Conservation (phyloP, 2,113 vertebrate genomes). For the Ginglymostoma cirratum region DNA sequence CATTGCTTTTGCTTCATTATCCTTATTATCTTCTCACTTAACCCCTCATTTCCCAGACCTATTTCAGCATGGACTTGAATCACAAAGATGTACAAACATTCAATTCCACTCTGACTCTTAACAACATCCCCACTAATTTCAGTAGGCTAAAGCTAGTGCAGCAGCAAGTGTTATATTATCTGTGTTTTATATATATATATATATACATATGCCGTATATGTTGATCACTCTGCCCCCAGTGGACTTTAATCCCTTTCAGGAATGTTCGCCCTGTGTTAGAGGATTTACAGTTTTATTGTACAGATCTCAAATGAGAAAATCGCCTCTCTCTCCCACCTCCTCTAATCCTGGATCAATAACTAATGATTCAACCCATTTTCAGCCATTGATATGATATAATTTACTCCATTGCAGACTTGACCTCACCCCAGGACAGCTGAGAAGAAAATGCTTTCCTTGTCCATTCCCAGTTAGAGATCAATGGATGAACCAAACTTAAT, state of each 20-base stretch:
- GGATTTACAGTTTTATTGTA: background rate
- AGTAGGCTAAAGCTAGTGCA: background rate
- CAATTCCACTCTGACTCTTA: background rate
- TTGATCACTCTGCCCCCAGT: background rate
- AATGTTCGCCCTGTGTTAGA: background rate
- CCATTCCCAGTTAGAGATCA: background rate
- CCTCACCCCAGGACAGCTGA: background rate
- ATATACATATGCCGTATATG: too few relatives aligned
- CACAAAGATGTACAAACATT: too few relatives aligned
- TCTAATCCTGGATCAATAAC: background rate
- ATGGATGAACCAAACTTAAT: background rate
- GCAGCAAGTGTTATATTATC: background rate
- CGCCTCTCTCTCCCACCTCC: background rate
- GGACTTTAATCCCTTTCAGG: background rate
- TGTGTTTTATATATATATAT: too few relatives aligned
- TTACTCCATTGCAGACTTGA: background rate
- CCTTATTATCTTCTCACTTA: background rate
- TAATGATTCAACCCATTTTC: background rate
- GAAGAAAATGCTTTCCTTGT: background rate
- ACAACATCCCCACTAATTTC: background rate
- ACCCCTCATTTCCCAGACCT: background rate
- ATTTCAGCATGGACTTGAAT: background rate
- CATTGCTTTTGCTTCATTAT: background rate
- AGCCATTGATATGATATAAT: background rate
- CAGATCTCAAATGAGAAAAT: background rate